Percentiles rank a stretch among this genome's conserved stretches.
phyloP scores from a whole-genome alignment of 1,140 invertebrate genomes.

The Neocloeon triangulifer region DNA sequence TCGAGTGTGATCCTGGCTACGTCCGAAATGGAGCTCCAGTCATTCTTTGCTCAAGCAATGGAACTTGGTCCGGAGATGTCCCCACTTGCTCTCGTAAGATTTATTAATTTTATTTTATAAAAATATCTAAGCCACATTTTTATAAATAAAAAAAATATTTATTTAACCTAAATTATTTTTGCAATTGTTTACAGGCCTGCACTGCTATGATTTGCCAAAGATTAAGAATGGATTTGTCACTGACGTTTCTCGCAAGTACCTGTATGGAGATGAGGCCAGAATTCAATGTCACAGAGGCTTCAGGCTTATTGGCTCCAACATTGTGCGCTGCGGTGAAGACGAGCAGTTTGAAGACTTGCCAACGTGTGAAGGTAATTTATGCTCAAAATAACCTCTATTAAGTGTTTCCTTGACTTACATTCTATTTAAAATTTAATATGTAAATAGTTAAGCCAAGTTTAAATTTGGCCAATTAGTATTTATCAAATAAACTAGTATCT shows the following conservation, averaged over 20 bases:
- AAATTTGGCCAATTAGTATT: too few species aligned
- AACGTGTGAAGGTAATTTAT: conserved; percentile 44
- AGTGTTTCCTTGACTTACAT: conserved; percentile 1
- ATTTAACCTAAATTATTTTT: background rate
- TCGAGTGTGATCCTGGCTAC: conserved; percentile 86
- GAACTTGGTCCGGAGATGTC: conserved; percentile 83
- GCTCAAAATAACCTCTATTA: too few species aligned
- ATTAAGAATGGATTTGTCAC: conserved; percentile 69
- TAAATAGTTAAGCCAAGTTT: too few species aligned
- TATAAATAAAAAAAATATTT: background rate
- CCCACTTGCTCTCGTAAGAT: conserved; percentile 62
- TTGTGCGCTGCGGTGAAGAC: conserved; percentile 67
- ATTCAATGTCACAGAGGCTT: conserved; percentile 85
- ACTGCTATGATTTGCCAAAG: conserved; percentile 59
- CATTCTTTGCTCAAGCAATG: conserved; percentile 86
- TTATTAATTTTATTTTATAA: background rate
- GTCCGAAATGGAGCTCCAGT: conserved; percentile 68
- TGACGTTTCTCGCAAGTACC: conserved; percentile 47
- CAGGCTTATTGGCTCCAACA: conserved; percentile 58
- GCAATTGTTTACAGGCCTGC: conserved; percentile 28
- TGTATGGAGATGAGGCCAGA: conserved; percentile 72
- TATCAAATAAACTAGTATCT: too few species aligned
- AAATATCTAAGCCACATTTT: background rate
- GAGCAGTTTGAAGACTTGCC: conserved; percentile 69
- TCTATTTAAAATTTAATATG: conserved; percentile 3